A percentile compares a stretch with the other conserved stretches of the same genome.
Conservation (phyloP, 92 coral and sea anemone genomes). For the Muricea muricata region DNA sequence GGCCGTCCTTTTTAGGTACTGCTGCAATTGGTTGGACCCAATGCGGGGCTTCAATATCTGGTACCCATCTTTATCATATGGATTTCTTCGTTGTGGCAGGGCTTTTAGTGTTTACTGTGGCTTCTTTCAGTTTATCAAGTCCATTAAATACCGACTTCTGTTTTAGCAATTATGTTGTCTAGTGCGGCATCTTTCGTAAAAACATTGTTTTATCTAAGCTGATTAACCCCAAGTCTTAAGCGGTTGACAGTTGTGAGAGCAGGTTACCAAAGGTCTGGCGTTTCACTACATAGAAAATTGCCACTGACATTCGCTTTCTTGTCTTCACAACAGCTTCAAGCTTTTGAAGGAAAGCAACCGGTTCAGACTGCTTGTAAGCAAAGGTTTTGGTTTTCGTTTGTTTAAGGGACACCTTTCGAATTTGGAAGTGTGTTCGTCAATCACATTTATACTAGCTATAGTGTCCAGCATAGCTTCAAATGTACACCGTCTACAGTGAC, state of each 20-base stretch:
- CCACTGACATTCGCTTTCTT: background rate
- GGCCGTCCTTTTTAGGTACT: no score
- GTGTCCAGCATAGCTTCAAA: no score
- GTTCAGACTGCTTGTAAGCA: background rate
- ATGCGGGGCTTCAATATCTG: no score
- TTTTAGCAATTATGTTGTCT: background rate
- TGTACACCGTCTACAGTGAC: no score
- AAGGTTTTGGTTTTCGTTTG: constrained; percentile 38
- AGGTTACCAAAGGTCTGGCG: background rate
- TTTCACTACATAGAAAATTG: background rate
- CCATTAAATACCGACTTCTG: background rate
- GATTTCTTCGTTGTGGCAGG: constrained; percentile 26
- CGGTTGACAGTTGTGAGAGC: background rate
- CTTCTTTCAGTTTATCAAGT: constrained; percentile 3
- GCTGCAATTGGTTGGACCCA: no score
- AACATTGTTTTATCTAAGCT: background rate
- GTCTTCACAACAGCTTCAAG: background rate
- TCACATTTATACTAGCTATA: no score
- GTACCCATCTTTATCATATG: no score
- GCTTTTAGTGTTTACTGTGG: constrained; percentile 28
- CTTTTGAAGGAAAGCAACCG: background rate
- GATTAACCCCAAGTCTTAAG: background rate
- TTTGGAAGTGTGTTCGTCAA: no score
- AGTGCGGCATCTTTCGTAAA: background rate
- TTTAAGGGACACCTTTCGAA: no score